phyloP scores from a whole-genome alignment of 2,113 vertebrate genomes.

The Datnioides undecimradiatus region DNA sequence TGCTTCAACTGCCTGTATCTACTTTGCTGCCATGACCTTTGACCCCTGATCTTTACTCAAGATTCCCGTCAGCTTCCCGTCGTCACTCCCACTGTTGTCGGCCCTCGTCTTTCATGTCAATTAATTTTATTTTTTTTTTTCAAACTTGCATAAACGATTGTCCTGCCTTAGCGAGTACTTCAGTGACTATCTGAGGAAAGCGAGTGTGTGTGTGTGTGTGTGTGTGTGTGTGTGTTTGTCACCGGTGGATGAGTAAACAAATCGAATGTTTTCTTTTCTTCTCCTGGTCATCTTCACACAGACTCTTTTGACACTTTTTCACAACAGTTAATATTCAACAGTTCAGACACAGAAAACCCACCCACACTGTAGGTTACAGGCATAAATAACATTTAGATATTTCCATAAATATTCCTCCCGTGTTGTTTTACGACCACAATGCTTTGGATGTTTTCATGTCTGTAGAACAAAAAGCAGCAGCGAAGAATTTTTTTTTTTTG shows the following conservation, averaged over 20 bases:
- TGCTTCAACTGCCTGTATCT: not conserved
- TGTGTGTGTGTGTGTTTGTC: too few relatives aligned
- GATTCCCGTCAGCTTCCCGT: too few relatives aligned
- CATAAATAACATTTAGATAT: slow-evolving; percentile 40
- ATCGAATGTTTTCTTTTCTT: slow-evolving; percentile 1
- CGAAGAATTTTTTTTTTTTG: slow-evolving; percentile 44
- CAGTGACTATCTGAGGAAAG: not conserved
- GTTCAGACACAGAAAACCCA: slow-evolving; percentile 36
- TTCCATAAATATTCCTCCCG: slow-evolving; percentile 15
- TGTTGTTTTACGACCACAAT: slow-evolving; percentile 7
- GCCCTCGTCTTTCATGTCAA: too few relatives aligned
- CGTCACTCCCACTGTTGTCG: too few relatives aligned
- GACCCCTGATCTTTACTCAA: not conserved
- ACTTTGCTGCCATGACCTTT: not conserved
- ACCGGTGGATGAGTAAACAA: not conserved
- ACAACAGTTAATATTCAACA: slow-evolving; percentile 44
- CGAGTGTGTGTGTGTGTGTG: too few relatives aligned
- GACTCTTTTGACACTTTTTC: slow-evolving; percentile 47
- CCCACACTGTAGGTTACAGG: slow-evolving; percentile 32
- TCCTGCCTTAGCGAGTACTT: not conserved
- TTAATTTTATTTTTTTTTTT: not conserved
- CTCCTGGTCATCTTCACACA: slow-evolving; percentile 7
- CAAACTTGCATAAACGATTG: not conserved
- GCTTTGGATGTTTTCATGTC: slow-evolving; percentile 51
- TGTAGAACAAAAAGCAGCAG: slow-evolving; percentile 61